Base-by-base conservation (phyloP, 2,797 vertebrate genomes). In the Liparis tanakae region DNA sequence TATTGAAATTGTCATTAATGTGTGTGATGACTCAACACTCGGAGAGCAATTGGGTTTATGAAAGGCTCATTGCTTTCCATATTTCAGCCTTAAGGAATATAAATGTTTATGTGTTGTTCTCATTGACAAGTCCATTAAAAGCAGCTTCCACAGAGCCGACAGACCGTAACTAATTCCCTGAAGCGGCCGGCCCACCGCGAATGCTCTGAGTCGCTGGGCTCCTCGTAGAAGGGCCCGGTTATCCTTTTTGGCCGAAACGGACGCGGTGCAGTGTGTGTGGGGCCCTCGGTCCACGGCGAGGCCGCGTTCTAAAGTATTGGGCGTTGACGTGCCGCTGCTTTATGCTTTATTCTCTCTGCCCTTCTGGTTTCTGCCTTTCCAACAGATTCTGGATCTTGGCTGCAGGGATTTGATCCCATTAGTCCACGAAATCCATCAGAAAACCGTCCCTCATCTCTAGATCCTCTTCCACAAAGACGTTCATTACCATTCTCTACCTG, bases 1-100 rank as follows among this genome's bases (percentile, higher is more conserved):
- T 90, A 93, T 92, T 92, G 91, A 91, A 88, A 90, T 83, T 85
- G 85, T 89, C 91, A 92, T 93, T 91, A 92, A 85, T 73, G 69
- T 81, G 79, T 81, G 82, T 85, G 88, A 91, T 90, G 88, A 87
- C 84, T 92, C 87, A 91, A 87, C 74, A 72, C 74, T 76, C 74
- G 85, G 80, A 85, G 79, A 86, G 78, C 79, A 77, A 67, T 77
- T 80, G 73, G 66, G 84, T 89, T 89, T 89, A 86, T 88, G 79
- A 88, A 90, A 85, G 84, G 76, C 86, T 94, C 87, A 91, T 91
- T 93, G 87, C 85, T 73, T 82, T 76, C 80, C 79, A 90, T 92
- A 89, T 92, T 89, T 93, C 88, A 88, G 83, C 85, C 89, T 82
- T 91, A 90, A 92, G 87, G 88, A 85, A 85, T 89, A 88, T 83